Percentiles rank a stretch among this genome's conserved stretches.
These are phyloP conservation scores for Tyrannus savana DNA, from an alignment of 2,113 vertebrate species.

Conservation along the genomic window DNA sequence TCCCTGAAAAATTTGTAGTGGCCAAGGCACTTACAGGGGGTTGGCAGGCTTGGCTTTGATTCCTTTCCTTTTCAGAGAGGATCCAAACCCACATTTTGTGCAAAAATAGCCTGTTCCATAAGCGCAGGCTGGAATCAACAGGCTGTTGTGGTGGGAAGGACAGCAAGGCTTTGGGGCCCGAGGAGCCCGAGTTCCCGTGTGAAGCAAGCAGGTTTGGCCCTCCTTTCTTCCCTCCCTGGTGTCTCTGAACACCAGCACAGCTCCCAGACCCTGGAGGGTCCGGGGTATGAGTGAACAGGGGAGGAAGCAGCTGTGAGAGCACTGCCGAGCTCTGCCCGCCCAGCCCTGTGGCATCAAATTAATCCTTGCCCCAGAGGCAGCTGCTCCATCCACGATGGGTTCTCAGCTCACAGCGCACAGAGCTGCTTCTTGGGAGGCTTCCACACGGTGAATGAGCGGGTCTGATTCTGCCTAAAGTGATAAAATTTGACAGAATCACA, in stretches of 20 bases:
- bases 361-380: neutral
- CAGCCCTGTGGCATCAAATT: neutral
- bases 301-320: neutral
- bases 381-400: neutral
- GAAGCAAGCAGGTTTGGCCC: neutral
- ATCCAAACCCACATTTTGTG: neutral
- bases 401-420: neutral
- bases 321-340: neutral
- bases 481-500: neutral
- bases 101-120: neutral
- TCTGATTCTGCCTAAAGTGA: neutral
- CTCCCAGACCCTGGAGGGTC: neutral
- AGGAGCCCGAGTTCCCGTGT: accelerated
- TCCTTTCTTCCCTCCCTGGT: neutral
- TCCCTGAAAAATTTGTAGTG: neutral
- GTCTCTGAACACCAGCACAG: neutral
- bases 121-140: neutral
- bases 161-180: neutral
- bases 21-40: neutral
- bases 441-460: neutral
- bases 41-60: neutral
- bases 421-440: neutral
- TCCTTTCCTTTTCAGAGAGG: neutral
- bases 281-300: neutral
- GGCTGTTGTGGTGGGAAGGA: neutral